Evolutionary conservation across 2,797 vertebrate species (phyloP).

Genomic region (Trachops cirrhosus): DNA sequence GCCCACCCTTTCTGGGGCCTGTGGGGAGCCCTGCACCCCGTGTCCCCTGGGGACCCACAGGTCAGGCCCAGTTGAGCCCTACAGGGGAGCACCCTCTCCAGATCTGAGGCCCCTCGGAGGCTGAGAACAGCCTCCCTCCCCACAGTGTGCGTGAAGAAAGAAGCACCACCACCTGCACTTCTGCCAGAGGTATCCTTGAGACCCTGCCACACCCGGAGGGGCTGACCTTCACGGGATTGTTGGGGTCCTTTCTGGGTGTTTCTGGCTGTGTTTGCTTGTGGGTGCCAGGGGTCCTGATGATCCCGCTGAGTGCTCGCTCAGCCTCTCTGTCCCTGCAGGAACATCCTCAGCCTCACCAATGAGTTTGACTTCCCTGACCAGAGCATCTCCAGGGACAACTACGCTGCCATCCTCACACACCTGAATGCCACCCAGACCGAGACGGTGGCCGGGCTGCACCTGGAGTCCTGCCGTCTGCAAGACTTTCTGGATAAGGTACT

Average conservation of each 20-base stretch:
- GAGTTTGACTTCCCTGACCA: constrained; percentile 87
- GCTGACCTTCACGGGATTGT: not conserved
- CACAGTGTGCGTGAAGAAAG: fast-evolving
- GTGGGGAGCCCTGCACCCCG: fast-evolving
- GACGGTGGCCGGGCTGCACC: constrained; percentile 75
- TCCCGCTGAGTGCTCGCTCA: fast-evolving
- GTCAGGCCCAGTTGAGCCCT: too few relatives aligned
- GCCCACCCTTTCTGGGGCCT: not conserved
- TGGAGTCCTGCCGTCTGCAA: constrained; percentile 86
- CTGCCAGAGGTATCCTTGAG: not conserved
- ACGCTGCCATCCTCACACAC: constrained; percentile 75
- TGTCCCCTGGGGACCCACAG: not conserved
- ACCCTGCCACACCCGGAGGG: too few relatives aligned
- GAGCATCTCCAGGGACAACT: constrained; percentile 86
- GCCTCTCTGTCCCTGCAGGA: constrained; percentile 80
- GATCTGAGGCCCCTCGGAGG: not conserved
- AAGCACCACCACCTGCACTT: not conserved
- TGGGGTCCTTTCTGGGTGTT: not conserved
- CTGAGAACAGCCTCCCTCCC: not conserved
- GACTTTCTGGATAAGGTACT: constrained; percentile 91
- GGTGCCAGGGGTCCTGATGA: not conserved
- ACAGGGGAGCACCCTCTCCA: not conserved
- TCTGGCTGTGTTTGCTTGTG: not conserved
- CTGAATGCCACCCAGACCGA: constrained; percentile 81
- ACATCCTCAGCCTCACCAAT: constrained; percentile 88